A percentile compares a stretch with the other conserved stretches of the same genome.
Conservation (phyloP, 1,140 invertebrate species). For the Neodiprion fabricii region DNA sequence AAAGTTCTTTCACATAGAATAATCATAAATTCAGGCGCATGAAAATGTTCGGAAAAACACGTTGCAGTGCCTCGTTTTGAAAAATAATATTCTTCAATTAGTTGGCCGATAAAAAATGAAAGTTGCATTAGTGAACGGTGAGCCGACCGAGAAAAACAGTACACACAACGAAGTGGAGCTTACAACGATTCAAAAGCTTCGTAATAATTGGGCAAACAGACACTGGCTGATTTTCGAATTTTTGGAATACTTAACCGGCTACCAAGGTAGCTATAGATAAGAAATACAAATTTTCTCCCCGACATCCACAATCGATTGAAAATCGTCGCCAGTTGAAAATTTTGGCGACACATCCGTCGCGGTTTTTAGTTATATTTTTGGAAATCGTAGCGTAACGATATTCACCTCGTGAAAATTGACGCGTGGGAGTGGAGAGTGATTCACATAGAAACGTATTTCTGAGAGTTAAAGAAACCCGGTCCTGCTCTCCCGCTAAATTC, state of each 20-base stretch:
- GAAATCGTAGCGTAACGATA: conserved; percentile 8
- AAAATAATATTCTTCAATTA: too few relatives aligned
- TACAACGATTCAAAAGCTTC: conserved; percentile 46
- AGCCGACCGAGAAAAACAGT: conserved; percentile 1
- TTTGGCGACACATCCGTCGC: too few relatives aligned
- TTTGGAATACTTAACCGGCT: conserved; percentile 58
- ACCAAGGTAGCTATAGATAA: conserved; percentile 56
- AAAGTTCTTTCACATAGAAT: too few relatives aligned
- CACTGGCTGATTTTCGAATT: conserved; percentile 57
- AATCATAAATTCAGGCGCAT: too few relatives aligned
- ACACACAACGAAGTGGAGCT: conserved; percentile 25
- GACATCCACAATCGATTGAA: too few relatives aligned
- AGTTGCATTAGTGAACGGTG: neutral
- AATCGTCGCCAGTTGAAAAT: too few relatives aligned
- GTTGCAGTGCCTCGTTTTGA: too few relatives aligned
- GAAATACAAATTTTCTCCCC: conserved; percentile 20
- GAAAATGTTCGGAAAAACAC: too few relatives aligned
- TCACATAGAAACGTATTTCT: too few relatives aligned
- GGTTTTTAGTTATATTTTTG: conserved; percentile 12
- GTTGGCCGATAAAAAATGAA: neutral
- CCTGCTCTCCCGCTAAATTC: too few relatives aligned
- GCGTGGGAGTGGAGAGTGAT: too few relatives aligned
- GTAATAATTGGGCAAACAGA: conserved; percentile 48
- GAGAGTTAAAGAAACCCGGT: too few relatives aligned
- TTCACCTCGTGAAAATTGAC: neutral